Percentiles rank a stretch among this genome's conserved stretches.
These are phyloP conservation scores for Nipponacmea schrenckii DNA, from an alignment of 2,888 invertebrate species.

Conservation along the genomic window DNA sequence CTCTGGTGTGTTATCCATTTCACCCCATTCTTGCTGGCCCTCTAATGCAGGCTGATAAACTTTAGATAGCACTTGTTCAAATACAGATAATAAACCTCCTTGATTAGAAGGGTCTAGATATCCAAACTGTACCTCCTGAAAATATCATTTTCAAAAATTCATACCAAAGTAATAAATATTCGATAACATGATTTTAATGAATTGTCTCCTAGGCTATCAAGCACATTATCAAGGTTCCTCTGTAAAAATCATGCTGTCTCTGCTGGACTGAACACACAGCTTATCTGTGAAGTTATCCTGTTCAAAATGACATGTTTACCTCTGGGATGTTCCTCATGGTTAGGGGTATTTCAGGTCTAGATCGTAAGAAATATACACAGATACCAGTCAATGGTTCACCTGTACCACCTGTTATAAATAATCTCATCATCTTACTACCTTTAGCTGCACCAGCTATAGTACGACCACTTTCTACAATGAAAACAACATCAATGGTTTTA, in stretches of 20 bases:
- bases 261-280: no score
- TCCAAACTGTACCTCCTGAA: slow-evolving; percentile 51
- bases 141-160: background rate
- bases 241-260: no score
- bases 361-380: slow-evolving; percentile 79
- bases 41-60: slow-evolving; percentile 44
- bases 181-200: no score
- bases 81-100: slow-evolving; percentile 43
- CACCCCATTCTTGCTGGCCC: slow-evolving; percentile 47
- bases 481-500: background rate
- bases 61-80: slow-evolving; percentile 39
- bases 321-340: slow-evolving; percentile 78
- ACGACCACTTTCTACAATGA: slow-evolving; percentile 55
- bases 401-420: slow-evolving; percentile 75
- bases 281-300: no score
- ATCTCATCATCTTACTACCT: slow-evolving; percentile 51
- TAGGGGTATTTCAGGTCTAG: slow-evolving; percentile 73
- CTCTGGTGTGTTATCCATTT: slow-evolving; percentile 43
- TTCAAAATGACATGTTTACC: background rate
- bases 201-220: no score
- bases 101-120: slow-evolving; percentile 34
- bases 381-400: slow-evolving; percentile 73
- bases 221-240: no score
- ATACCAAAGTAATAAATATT: no score
- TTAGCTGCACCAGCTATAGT: slow-evolving; percentile 45